These are phyloP conservation scores for Drosophila ercepeae DNA, from an alignment of 1,140 invertebrate species.

Conservation along the genomic window DNA sequence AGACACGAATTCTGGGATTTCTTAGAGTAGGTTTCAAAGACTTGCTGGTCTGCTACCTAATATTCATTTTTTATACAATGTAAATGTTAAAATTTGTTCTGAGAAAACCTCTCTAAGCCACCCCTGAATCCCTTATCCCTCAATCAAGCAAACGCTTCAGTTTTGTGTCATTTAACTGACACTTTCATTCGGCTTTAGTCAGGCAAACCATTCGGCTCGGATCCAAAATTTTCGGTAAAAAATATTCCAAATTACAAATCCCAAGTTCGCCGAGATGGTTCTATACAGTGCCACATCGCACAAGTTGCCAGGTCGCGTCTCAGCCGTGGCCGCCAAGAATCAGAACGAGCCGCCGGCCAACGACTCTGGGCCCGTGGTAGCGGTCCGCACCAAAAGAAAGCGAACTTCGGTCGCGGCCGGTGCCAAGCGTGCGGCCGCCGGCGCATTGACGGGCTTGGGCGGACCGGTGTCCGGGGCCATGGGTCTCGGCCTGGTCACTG, in stretches of 20 bases:
- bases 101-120: not conserved
- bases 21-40: no score
- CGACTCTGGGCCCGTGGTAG: not conserved
- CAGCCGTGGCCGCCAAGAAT: not conserved
- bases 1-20: no score
- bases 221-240: constrained; percentile 21
- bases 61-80: no score
- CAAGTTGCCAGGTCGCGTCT: constrained; percentile 11
- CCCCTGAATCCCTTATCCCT: not conserved
- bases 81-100: no score
- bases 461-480: not conserved
- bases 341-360: not conserved
- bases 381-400: not conserved
- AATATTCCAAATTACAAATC: constrained; percentile 32
- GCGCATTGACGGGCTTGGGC: not conserved
- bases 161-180: constrained; percentile 24
- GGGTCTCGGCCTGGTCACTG: constrained; percentile 11
- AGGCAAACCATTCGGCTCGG: constrained; percentile 14
- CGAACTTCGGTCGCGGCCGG: not conserved
- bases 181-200: constrained; percentile 6
- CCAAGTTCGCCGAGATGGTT: constrained; percentile 26
- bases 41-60: no score
- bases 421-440: not conserved
- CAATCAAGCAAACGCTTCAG: constrained; percentile 6
- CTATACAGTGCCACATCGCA: constrained; percentile 7